Conservation (phyloP, 2,113 vertebrate genomes). For the Micronycteris hirsuta region DNA sequence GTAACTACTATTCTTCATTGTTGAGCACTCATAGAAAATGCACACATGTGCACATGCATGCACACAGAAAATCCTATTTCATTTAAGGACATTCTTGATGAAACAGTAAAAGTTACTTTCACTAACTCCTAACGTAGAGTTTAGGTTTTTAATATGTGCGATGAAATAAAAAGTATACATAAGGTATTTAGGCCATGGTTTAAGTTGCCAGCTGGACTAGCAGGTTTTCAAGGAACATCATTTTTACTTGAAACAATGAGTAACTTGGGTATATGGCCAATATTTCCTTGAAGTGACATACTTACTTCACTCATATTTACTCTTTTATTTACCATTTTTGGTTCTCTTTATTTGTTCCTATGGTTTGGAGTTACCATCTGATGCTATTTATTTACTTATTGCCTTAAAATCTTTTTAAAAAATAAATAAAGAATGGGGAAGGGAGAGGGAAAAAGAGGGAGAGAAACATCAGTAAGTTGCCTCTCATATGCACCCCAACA, state of each 20-base stretch:
- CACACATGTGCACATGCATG: not conserved
- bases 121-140: not conserved
- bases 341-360: too few relatives aligned
- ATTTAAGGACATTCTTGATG: not conserved
- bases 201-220: not conserved
- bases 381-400: too few relatives aligned
- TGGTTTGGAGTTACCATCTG: too few relatives aligned
- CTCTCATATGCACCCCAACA: too few relatives aligned
- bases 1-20: not conserved
- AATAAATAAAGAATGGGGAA: too few relatives aligned
- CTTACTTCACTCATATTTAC: not conserved
- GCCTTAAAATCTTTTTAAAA: too few relatives aligned
- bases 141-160: not conserved
- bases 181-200: not conserved
- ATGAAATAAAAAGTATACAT: not conserved
- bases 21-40: not conserved
- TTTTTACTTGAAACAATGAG: not conserved
- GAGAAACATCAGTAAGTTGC: too few relatives aligned
- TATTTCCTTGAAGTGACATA: not conserved
- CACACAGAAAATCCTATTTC: not conserved
- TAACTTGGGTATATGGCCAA: not conserved
- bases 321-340: not conserved
- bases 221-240: not conserved
- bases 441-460: not conserved
- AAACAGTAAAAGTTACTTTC: not conserved